Percentiles rank a stretch among this genome's conserved stretches.
phyloP scores from a whole-genome alignment of 2,888 invertebrate genomes.

The Hermaeophaga mercurialis region DNA sequence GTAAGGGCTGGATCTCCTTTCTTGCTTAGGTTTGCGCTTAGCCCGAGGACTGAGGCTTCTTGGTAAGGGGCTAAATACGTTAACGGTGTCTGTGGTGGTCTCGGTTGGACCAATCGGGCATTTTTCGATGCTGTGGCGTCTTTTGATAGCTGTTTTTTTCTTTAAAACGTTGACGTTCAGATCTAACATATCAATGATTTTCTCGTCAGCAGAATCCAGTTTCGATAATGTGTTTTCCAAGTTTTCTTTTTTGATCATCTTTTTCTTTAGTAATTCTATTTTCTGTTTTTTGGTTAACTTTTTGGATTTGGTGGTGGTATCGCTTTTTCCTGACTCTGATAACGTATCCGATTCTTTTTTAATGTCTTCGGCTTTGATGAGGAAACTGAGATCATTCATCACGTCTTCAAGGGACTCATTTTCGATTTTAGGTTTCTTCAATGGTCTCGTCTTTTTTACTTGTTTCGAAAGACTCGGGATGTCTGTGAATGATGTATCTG shows the following conservation, averaged over 20 bases:
- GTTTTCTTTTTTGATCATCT: conserved; percentile 50
- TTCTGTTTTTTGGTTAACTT: conserved; percentile 44
- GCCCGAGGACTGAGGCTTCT: conserved; percentile 51
- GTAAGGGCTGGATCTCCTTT: conserved; percentile 60
- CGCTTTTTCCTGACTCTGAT: conserved; percentile 45
- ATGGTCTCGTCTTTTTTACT: conserved; percentile 31
- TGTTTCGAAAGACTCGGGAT: conserved; percentile 33
- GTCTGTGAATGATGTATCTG: conserved; percentile 29
- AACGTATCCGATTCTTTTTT: conserved; percentile 43
- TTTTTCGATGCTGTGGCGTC: conserved; percentile 57
- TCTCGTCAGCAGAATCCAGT: conserved; percentile 50
- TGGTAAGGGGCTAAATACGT: conserved; percentile 47
- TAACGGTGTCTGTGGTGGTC: conserved; percentile 30
- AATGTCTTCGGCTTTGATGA: conserved; percentile 48
- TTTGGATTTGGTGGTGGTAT: conserved; percentile 44
- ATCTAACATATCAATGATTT: conserved; percentile 56
- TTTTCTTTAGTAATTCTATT: conserved; percentile 45
- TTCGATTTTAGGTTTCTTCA: conserved; percentile 39
- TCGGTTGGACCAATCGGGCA: conserved; percentile 48
- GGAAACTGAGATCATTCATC: conserved; percentile 50
- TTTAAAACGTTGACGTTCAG: conserved; percentile 52
- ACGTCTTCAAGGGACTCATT: conserved; percentile 52
- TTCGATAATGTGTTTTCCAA: conserved; percentile 51
- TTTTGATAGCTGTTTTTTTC: conserved; percentile 40
- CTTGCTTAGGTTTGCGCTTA: conserved; percentile 48